These are phyloP conservation scores for Hydropotes inermis DNA, from an alignment of 2,113 vertebrate species.

Conservation along the genomic window DNA sequence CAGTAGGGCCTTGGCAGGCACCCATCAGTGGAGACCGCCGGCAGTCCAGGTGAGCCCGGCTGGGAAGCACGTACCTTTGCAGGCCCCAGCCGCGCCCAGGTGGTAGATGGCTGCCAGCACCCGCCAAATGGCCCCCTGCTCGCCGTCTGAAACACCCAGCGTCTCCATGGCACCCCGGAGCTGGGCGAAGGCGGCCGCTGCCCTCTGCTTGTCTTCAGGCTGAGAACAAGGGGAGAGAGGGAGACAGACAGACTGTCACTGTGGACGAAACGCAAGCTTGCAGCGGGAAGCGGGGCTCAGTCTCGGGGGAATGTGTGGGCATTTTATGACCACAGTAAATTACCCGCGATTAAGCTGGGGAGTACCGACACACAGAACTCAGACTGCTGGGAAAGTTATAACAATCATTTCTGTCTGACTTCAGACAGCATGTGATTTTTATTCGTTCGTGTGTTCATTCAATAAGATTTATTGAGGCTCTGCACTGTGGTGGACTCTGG, in stretches of 20 bases:
- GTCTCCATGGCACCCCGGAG: slow-evolving; percentile 90
- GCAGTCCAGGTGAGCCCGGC: background rate
- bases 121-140: slow-evolving; percentile 91
- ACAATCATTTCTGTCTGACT: background rate
- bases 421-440: background rate
- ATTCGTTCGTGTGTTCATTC: background rate
- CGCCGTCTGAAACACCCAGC: slow-evolving; percentile 83
- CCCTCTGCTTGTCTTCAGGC: slow-evolving; percentile 94
- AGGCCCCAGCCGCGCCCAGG: slow-evolving; percentile 91
- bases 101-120: slow-evolving; percentile 93
- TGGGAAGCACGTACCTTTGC: slow-evolving; percentile 87
- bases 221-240: slow-evolving; percentile 52
- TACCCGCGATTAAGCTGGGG: background rate
- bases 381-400: background rate
- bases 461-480: background rate
- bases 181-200: slow-evolving; percentile 84
- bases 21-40: background rate
- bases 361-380: background rate
- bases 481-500: background rate
- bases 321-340: background rate
- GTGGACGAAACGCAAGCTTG: background rate
- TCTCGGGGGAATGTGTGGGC: fast-evolving
- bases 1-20: background rate
- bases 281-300: fast-evolving
- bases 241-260: fast-evolving